These are phyloP conservation scores for Umimayanthus kanabou DNA, from an alignment of 92 coral and sea anemone genomes.

Conservation along the genomic window DNA sequence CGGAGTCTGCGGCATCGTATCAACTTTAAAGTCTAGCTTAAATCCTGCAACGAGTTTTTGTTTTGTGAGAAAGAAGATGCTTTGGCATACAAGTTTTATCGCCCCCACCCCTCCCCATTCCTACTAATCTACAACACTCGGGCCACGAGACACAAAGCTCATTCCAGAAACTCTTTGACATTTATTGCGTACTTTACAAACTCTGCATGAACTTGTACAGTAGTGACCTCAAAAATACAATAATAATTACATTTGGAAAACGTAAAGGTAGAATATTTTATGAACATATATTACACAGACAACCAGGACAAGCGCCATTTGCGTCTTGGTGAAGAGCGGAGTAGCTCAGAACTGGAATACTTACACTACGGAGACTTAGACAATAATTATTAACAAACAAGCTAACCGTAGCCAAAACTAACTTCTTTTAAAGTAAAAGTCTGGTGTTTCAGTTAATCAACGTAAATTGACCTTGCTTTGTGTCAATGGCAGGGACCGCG, in stretches of 20 bases:
- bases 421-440: too few species aligned
- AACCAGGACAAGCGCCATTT: not conserved
- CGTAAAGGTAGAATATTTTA: not conserved
- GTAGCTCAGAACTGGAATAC: not conserved
- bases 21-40: too few species aligned
- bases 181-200: constrained; percentile 24
- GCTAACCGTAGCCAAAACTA: too few species aligned
- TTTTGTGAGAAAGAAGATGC: too few species aligned
- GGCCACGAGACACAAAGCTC: not conserved
- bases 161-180: not conserved
- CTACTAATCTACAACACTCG: not conserved
- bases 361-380: not conserved
- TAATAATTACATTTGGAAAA: constrained; percentile 2
- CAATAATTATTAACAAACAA: not conserved
- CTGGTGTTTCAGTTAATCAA: too few species aligned
- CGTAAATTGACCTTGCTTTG: too few species aligned
- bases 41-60: too few species aligned
- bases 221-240: constrained; percentile 23
- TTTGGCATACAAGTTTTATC: too few species aligned
- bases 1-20: too few species aligned
- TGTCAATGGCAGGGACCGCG: too few species aligned
- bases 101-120: too few species aligned
- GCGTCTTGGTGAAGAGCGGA: too few species aligned
- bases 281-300: not conserved
- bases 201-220: constrained; percentile 5